Evolutionary conservation across 2,797 vertebrate genomes (phyloP).

Genomic region (Pteronotus mesoamericanus): DNA sequence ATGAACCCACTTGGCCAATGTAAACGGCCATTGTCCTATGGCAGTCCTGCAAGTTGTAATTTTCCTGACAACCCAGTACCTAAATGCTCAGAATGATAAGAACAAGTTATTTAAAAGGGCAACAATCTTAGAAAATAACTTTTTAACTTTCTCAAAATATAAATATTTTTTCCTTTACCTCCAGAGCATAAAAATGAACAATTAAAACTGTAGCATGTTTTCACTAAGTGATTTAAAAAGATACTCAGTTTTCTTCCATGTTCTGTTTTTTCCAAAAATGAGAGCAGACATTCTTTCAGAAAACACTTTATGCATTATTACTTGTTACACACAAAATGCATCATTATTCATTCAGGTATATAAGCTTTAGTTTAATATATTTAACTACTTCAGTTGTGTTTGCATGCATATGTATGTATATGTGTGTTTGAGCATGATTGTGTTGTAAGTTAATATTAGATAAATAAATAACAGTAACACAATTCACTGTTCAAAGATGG

Average conservation of each 20-base stretch:
- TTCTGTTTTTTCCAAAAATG: background rate
- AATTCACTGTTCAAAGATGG: background rate
- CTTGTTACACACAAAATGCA: background rate
- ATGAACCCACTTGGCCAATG: background rate
- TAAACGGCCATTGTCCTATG: background rate
- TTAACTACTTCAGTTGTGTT: background rate
- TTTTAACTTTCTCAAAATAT: background rate
- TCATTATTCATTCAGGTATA: background rate
- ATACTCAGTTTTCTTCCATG: background rate
- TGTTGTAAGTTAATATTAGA: background rate
- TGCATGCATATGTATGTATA: background rate
- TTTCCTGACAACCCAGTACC: slow-evolving; percentile 3
- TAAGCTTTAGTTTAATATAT: slow-evolving; percentile 42
- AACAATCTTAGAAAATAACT: background rate
- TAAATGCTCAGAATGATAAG: background rate
- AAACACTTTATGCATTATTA: background rate
- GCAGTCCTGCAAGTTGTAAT: slow-evolving; percentile 1
- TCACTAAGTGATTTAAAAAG: background rate
- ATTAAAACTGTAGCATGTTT: slow-evolving; percentile 23
- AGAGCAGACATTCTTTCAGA: background rate
- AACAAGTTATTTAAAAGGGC: background rate
- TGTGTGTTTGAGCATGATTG: background rate
- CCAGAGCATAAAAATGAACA: background rate
- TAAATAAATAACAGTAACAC: background rate
- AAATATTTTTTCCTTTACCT: background rate